Evolutionary conservation across 1,140 invertebrate species (phyloP).

Genomic region (Subanguina moxae): DNA sequence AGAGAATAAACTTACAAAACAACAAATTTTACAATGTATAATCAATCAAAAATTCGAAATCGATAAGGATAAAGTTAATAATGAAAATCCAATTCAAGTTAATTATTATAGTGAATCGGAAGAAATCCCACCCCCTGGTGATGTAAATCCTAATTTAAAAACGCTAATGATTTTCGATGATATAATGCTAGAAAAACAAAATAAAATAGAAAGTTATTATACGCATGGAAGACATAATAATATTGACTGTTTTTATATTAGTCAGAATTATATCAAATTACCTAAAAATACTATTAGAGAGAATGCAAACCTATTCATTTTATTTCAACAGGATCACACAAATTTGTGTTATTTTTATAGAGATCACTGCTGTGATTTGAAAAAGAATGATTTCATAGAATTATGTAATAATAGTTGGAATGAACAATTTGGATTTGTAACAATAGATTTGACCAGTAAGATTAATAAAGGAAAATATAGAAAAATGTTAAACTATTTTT

Average conservation of each 20-base stretch:
- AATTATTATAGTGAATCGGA: conserved; percentile 21
- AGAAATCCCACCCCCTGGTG: conserved; percentile 34
- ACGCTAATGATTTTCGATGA: conserved; percentile 41
- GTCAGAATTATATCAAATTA: conserved; percentile 34
- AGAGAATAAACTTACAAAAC: conserved; percentile 31
- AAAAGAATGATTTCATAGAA: conserved; percentile 27
- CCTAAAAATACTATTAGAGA: conserved; percentile 40
- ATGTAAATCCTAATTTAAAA: conserved; percentile 34
- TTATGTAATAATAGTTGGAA: conserved; percentile 21
- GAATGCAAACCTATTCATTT: conserved; percentile 42
- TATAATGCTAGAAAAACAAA: conserved; percentile 39
- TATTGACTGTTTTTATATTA: conserved; percentile 42
- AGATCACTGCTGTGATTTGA: conserved; percentile 29
- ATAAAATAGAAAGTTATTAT: conserved; percentile 44
- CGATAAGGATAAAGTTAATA: conserved; percentile 19
- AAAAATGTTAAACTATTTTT: too few relatives aligned
- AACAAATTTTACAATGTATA: conserved; percentile 39
- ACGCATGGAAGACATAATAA: conserved; percentile 39
- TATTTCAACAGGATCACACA: conserved; percentile 34
- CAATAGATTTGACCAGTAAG: conserved; percentile 20
- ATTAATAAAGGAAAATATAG: too few relatives aligned
- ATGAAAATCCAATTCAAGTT: conserved; percentile 19
- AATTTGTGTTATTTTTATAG: conserved; percentile 30
- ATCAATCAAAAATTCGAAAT: conserved; percentile 37
- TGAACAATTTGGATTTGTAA: conserved; percentile 32